A percentile compares a stretch with the other conserved stretches of the same genome.
Evolutionary conservation across 2,113 vertebrate species (phyloP).

Genomic region (Triplophysa dalaica): DNA sequence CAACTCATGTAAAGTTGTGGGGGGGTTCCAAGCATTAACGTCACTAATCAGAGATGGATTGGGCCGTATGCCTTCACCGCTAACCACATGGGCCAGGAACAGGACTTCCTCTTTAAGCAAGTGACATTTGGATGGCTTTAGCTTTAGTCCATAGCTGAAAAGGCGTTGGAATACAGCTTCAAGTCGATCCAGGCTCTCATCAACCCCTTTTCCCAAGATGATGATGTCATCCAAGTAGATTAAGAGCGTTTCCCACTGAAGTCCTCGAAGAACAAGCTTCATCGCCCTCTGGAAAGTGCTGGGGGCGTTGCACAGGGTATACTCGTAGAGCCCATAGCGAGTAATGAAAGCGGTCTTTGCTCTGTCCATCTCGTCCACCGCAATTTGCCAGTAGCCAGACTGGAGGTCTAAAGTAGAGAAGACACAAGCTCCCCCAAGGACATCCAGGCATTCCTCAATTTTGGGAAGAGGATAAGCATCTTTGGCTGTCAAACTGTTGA

Average conservation of each 20-base stretch:
- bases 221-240: conserved; percentile 46
- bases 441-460: conserved; percentile 46
- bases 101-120: too few relatives aligned
- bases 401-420: conserved; percentile 42
- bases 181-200: too few relatives aligned
- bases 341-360: conserved; percentile 32
- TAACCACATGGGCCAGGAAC: conserved; percentile 10
- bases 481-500: conserved; percentile 44
- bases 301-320: conserved; percentile 39
- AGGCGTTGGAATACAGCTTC: too few relatives aligned
- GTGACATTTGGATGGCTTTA: conserved; percentile 23
- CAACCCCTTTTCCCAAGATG: not conserved
- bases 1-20: not conserved
- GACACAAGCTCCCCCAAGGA: conserved; percentile 7
- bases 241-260: conserved; percentile 34
- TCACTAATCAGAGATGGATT: conserved; percentile 4
- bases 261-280: conserved; percentile 1
- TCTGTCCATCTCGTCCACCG: conserved; percentile 23
- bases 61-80: not conserved
- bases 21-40: not conserved
- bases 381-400: conserved; percentile 41
- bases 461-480: conserved; percentile 45
- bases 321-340: conserved; percentile 25
- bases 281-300: conserved; percentile 38
- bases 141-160: conserved; percentile 34